These are phyloP conservation scores for Odontomachus brunneus DNA, from an alignment of 1,140 invertebrate species.

Conservation along the genomic window DNA sequence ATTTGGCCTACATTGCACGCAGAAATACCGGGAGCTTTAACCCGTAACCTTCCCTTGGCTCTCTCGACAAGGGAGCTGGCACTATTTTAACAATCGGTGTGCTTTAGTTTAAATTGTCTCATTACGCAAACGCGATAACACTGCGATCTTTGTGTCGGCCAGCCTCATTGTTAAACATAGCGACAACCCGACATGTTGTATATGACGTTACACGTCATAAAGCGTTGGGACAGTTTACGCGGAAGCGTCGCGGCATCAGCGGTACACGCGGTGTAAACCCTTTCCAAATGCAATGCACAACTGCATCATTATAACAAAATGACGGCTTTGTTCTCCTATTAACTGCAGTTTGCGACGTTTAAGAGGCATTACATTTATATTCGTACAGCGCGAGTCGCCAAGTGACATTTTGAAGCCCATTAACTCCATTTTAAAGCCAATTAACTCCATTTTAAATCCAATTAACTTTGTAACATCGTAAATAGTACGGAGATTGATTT, in stretches of 20 bases:
- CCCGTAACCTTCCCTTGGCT: background rate
- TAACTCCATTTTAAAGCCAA: too few species aligned
- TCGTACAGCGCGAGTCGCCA: too few species aligned
- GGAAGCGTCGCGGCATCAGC: background rate
- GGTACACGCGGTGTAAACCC: too few species aligned
- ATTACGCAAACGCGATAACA: constrained; percentile 15
- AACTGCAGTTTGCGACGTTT: too few species aligned
- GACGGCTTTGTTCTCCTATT: too few species aligned
- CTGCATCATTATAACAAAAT: too few species aligned
- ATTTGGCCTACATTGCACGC: constrained; percentile 6
- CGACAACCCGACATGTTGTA: background rate
- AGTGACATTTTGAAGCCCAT: too few species aligned
- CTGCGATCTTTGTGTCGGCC: background rate
- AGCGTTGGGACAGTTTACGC: constrained; percentile 2
- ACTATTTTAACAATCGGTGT: background rate
- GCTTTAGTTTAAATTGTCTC: constrained; percentile 19
- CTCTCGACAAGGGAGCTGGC: background rate
- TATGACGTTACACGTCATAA: background rate
- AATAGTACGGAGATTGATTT: background rate
- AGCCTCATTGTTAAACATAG: constrained; percentile 24
- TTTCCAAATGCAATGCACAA: too few species aligned
- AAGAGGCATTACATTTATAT: too few species aligned
- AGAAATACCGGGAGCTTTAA: constrained; percentile 12
- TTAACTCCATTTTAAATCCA: background rate
- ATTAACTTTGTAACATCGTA: background rate